phyloP scores from a whole-genome alignment of 2,113 vertebrate genomes.

The Entomyzon cyanotis region DNA sequence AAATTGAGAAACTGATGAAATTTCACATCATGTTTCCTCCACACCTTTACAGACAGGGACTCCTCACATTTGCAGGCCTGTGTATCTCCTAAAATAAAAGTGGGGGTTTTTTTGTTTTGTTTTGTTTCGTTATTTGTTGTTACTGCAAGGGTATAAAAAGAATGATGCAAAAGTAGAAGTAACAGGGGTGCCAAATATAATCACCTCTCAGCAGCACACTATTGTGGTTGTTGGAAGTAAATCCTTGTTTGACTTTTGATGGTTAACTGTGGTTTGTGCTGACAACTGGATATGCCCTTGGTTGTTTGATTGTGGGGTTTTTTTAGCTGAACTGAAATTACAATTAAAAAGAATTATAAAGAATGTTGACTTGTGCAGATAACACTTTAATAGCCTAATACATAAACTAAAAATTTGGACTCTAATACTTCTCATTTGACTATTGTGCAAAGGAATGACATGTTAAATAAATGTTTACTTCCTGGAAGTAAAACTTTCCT shows the following conservation, averaged over 20 bases:
- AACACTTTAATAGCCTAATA: neutral
- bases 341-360: neutral
- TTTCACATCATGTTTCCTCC: neutral
- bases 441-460: neutral
- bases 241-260: neutral
- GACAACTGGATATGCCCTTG: neutral
- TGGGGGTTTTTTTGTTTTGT: rapidly evolving
- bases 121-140: neutral
- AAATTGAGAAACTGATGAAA: neutral
- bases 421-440: neutral
- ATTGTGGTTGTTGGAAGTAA: neutral
- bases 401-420: neutral
- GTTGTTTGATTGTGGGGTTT: neutral
- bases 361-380: neutral
- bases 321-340: neutral
- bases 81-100: neutral
- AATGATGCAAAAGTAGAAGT: neutral
- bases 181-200: neutral
- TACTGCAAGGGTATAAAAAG: neutral
- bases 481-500: conserved; percentile 6
- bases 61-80: neutral
- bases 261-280: neutral
- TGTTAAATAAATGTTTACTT: conserved; percentile 25
- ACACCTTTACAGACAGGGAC: rapidly evolving
- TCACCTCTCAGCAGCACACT: neutral